phyloP scores from a whole-genome alignment of 1,140 invertebrate species.

The Drosophila kepulauana region DNA sequence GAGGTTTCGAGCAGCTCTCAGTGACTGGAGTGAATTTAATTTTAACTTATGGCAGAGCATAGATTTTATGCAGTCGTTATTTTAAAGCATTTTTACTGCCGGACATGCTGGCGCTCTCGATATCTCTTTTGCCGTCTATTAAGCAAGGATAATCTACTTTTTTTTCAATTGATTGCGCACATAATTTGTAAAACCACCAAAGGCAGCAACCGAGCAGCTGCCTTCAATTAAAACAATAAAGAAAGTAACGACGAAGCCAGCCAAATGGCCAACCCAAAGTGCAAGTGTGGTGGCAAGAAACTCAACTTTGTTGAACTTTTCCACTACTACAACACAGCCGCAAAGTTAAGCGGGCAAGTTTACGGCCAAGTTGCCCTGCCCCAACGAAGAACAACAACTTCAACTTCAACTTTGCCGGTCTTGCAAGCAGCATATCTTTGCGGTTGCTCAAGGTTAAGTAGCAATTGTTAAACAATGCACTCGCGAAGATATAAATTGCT shows the following conservation, averaged over 20 bases:
- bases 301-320: conserved; percentile 44
- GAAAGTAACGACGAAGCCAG: conserved; percentile 24
- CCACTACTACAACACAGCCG: background rate
- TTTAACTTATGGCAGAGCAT: no score
- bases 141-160: conserved; percentile 35
- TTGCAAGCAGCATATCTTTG: background rate
- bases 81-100: background rate
- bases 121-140: conserved; percentile 13
- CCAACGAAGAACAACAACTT: background rate
- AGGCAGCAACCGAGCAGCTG: conserved; percentile 33
- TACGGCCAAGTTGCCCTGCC: conserved; percentile 22
- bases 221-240: conserved; percentile 56
- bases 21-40: background rate
- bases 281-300: conserved; percentile 44
- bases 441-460: conserved; percentile 19
- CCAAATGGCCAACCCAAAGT: conserved; percentile 30
- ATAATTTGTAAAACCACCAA: conserved; percentile 46
- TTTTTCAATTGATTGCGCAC: conserved; percentile 43
- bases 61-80: no score
- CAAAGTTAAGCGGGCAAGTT: conserved; percentile 42
- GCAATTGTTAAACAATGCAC: conserved; percentile 12
- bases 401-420: background rate
- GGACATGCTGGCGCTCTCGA: background rate
- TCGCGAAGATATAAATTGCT: conserved; percentile 24
- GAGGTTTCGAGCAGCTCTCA: background rate